Evolutionary conservation across 2,797 vertebrate species (phyloP), one percentile per base, ranked within the genome.

Genomic region (Enteromius anoplus): DNA sequence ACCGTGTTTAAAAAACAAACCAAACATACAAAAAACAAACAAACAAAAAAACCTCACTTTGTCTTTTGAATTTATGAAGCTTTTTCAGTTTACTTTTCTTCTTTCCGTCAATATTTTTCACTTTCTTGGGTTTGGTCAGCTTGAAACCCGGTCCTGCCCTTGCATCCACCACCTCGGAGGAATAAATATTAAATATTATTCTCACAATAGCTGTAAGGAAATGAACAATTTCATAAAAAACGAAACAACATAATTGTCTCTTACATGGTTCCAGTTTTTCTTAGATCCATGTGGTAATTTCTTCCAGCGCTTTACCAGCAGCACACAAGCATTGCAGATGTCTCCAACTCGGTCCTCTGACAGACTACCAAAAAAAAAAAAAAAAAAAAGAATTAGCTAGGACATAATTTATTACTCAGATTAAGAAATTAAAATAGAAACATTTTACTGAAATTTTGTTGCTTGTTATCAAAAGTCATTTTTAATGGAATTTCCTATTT

Each of bases 211-310:
- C 26, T 47, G 8, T 1, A 71, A 77, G 40, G 6, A 29, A 7
- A 17, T 0, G 0, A 4, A 62, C 2, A 34, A 55, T 29, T 65
- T n/a, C 34, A 29, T 19, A n/a, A 0, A 8, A 47, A 14, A 14
- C 2, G 10, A 70, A 62, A 23, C 12, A 34, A n/a, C 14, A 37
- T 21, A 49, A 47, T 2, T 0, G 32, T 26, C 5, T 79, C 80
- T 17, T 92, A 96, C 95, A 85, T 96, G 95, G 88, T 92, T 96
- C 95, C 95, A 96, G 91, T 96, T 96, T 90, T 95, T 95, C 89
- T 96, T 95, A 42, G 95, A 96, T 49, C 95, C 95, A 80, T 92
- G 90, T 1, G 95, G 95, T 10, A 96, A 90, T 85, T 96, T 96
- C 86, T 96, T 96, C 95, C 95, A 96, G 73, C 95, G 90, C 86